Percentiles rank a stretch among this genome's conserved stretches.
Conservation (phyloP, 1,140 invertebrate genomes). For the Papilio glaucus region DNA sequence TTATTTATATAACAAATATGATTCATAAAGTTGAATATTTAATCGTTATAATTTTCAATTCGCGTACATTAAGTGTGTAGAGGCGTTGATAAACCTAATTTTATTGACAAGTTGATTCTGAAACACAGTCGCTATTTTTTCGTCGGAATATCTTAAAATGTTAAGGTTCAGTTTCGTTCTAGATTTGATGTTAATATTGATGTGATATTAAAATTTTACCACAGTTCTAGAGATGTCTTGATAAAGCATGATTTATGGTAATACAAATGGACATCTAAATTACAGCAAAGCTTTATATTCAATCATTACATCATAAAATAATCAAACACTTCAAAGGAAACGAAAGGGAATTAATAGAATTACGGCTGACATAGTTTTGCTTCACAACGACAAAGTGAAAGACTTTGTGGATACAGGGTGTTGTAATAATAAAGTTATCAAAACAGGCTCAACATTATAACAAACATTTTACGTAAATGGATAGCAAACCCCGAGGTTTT, state of each 20-base stretch:
- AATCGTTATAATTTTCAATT: conserved; percentile 24
- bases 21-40: conserved; percentile 11
- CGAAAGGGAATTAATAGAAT: background rate
- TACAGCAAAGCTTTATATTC: background rate
- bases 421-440: conserved; percentile 40
- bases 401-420: conserved; percentile 39
- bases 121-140: conserved; percentile 64
- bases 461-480: conserved; percentile 39
- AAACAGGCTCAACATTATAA: conserved; percentile 49
- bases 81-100: conserved; percentile 43
- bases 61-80: conserved; percentile 51
- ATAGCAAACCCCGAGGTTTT: conserved; percentile 41
- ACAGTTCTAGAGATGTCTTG: background rate
- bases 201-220: background rate
- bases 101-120: conserved; percentile 60
- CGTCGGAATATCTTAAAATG: conserved; percentile 36
- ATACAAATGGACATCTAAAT: background rate
- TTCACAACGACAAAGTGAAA: conserved; percentile 23
- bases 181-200: conserved; percentile 23
- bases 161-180: conserved; percentile 15
- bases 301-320: background rate
- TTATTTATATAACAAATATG: conserved; percentile 9
- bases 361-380: background rate
- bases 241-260: background rate
- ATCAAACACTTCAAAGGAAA: background rate